phyloP scores from a whole-genome alignment of 53 echinoderm and acorn worm genomes.

The Echinometra lucunter region DNA sequence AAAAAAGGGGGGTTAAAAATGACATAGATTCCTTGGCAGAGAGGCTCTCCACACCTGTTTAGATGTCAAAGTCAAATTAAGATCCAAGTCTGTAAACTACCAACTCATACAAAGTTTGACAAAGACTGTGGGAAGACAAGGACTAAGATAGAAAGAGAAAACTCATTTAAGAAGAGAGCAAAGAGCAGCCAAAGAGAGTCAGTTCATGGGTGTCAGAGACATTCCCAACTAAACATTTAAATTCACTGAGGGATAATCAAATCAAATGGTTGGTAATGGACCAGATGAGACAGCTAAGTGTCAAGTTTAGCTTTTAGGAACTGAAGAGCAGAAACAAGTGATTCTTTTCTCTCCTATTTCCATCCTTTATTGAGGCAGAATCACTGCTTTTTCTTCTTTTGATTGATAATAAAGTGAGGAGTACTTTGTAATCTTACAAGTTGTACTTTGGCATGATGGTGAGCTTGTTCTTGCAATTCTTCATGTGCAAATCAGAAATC shows the following conservation, averaged over 20 bases:
- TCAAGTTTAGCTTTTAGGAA: slow-evolving; percentile 57
- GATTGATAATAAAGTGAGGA: slow-evolving; percentile 14
- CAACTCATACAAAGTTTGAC: slow-evolving; percentile 31
- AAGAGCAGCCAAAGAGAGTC: slow-evolving; percentile 42
- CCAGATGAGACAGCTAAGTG: slow-evolving; percentile 52
- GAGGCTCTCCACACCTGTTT: slow-evolving; percentile 30
- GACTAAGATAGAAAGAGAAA: slow-evolving; percentile 11
- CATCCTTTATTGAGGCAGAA: slow-evolving; percentile 20
- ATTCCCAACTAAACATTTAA: slow-evolving; percentile 58
- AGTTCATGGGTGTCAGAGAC: slow-evolving; percentile 58
- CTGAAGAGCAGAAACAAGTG: slow-evolving; percentile 40
- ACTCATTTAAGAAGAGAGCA: neutral
- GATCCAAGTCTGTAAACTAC: slow-evolving; percentile 37
- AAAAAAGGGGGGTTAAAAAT: neutral
- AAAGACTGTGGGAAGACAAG: slow-evolving; percentile 21
- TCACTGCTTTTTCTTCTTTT: neutral
- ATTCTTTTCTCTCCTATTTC: neutral
- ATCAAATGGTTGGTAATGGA: slow-evolving; percentile 46
- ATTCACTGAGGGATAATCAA: slow-evolving; percentile 47
- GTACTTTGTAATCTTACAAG: neutral
- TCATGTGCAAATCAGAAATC: neutral
- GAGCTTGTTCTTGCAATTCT: neutral
- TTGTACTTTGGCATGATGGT: neutral
- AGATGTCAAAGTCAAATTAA: slow-evolving; percentile 44
- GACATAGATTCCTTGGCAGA: neutral